Evolutionary conservation across 2,888 invertebrate genomes (phyloP).

Genomic region (Mystacides longicornis): DNA sequence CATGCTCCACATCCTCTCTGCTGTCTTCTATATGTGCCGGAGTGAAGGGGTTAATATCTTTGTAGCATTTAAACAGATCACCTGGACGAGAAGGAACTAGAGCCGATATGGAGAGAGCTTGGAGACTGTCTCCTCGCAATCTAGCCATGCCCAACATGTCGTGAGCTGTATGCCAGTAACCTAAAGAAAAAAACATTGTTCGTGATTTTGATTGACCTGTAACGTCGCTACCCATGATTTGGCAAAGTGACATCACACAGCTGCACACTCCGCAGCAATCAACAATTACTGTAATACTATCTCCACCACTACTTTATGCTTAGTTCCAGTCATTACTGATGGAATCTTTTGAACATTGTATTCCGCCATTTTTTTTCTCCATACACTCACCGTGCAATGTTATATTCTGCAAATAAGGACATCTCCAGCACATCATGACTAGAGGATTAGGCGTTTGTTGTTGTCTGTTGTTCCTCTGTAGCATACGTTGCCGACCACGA

Average conservation of each 20-base stretch:
- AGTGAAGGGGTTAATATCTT: slow-evolving; percentile 12
- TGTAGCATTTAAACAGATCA: not conserved
- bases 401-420: slow-evolving; percentile 34
- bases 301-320: no score
- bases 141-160: slow-evolving; percentile 41
- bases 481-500: not conserved
- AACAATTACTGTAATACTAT: no score
- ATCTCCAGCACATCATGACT: slow-evolving; percentile 43
- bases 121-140: slow-evolving; percentile 33
- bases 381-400: slow-evolving; percentile 42
- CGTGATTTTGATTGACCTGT: no score
- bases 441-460: slow-evolving; percentile 34
- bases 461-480: not conserved
- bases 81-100: slow-evolving; percentile 28
- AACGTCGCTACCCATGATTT: no score
- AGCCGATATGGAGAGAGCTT: slow-evolving; percentile 35
- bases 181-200: slow-evolving; percentile 28
- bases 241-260: no score
- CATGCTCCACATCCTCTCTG: slow-evolving; percentile 5
- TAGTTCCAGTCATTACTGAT: no score
- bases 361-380: no score
- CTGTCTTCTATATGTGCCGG: slow-evolving; percentile 9
- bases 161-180: slow-evolving; percentile 45
- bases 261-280: not conserved
- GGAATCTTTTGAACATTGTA: no score